Evolutionary conservation across 2,888 invertebrate species (phyloP).

Genomic region (Ephialtes manifestator): DNA sequence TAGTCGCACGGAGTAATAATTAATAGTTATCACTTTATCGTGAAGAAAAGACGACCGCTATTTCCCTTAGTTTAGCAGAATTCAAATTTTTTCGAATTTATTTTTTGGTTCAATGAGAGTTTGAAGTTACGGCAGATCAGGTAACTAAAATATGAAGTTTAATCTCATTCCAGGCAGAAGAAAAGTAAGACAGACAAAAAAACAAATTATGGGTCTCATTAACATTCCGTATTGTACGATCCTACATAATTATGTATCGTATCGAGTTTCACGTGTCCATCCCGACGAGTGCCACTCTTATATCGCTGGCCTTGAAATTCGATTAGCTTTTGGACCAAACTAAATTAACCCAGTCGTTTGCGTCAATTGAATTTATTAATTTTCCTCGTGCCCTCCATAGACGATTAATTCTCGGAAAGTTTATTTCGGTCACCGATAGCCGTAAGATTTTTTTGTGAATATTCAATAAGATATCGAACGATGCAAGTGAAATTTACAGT

Average conservation of each 20-base stretch:
- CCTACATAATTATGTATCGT: background rate
- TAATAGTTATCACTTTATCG: too few species aligned
- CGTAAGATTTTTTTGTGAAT: conserved; percentile 5
- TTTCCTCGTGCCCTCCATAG: conserved; percentile 10
- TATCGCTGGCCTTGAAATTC: conserved; percentile 34
- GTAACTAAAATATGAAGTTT: too few species aligned
- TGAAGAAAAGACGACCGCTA: too few species aligned
- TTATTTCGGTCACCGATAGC: background rate
- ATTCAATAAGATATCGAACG: background rate
- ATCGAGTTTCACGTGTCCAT: background rate
- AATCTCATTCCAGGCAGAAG: too few species aligned
- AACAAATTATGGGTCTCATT: too few species aligned
- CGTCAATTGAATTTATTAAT: conserved; percentile 52
- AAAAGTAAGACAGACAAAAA: too few species aligned
- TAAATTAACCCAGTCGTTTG: conserved; percentile 5
- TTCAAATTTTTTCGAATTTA: too few species aligned
- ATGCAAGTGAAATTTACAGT: background rate
- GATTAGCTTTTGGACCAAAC: conserved; percentile 29
- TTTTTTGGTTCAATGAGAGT: too few species aligned
- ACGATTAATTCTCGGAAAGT: conserved; percentile 27
- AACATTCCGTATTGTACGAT: background rate
- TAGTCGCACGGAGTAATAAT: too few species aligned
- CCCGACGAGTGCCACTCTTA: background rate
- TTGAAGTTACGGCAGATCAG: too few species aligned
- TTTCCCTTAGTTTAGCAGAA: too few species aligned